phyloP scores from a whole-genome alignment of 2,113 vertebrate species.

The Leuciscus idus region DNA sequence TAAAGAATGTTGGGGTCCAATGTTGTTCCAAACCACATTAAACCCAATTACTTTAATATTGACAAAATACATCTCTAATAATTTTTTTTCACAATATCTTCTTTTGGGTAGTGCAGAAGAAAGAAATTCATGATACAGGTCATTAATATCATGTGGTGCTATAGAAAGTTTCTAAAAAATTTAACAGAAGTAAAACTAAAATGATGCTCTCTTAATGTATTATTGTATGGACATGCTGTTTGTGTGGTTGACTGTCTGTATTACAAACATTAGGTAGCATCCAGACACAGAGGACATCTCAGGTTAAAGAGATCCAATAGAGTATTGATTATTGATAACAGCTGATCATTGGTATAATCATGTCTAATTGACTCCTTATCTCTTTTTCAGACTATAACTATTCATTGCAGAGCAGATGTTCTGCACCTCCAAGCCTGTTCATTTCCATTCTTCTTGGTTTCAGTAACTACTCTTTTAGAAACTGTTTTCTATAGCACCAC shows the following conservation, averaged over 20 bases:
- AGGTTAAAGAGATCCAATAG: conserved; percentile 72
- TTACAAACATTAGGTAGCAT: neutral
- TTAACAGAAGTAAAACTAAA: neutral
- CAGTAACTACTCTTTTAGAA: neutral
- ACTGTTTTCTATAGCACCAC: neutral
- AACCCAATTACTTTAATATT: neutral
- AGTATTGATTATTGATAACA: conserved; percentile 77
- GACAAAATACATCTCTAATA: neutral
- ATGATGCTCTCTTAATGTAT: neutral
- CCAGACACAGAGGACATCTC: conserved; percentile 60
- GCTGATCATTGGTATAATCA: conserved; percentile 65
- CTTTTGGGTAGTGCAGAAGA: neutral
- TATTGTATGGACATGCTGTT: neutral
- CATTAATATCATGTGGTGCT: neutral
- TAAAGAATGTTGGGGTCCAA: too few species aligned
- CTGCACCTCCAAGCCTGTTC: neutral
- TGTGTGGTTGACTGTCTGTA: neutral
- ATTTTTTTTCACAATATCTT: neutral
- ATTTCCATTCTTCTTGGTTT: neutral
- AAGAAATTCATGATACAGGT: neutral
- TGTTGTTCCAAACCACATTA: neutral
- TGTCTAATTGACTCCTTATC: conserved; percentile 62
- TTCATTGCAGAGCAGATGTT: neutral
- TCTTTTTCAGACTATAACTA: conserved; percentile 52
- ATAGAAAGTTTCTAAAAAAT: neutral